A percentile compares a stretch with the other conserved stretches of the same genome.
Conservation (phyloP, 2,888 invertebrate species). For the Timema podura region DNA sequence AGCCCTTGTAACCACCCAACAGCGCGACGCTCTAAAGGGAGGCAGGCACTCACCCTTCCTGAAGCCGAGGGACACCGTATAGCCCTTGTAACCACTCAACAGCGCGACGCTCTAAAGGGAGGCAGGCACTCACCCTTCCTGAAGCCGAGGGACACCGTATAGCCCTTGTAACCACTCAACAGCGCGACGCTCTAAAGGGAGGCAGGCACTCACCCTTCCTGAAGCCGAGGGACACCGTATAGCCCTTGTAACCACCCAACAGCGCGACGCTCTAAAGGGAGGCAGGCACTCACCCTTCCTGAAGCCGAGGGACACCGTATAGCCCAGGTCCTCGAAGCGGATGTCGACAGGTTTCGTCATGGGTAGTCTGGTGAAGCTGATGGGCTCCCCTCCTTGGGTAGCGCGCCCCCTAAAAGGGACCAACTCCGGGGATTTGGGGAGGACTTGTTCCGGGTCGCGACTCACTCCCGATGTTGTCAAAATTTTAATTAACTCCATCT, state of each 20-base stretch:
- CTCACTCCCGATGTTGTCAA: neutral
- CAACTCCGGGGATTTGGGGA: neutral
- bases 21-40: neutral
- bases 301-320: constrained; percentile 67
- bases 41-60: constrained; percentile 58
- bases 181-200: neutral
- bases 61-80: constrained; percentile 67
- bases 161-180: no score
- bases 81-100: no score
- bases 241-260: no score
- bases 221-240: constrained; percentile 67
- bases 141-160: constrained; percentile 67
- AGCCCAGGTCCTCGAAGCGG: constrained; percentile 67
- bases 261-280: neutral
- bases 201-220: constrained; percentile 58
- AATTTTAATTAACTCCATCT: constrained; percentile 1
- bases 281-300: constrained; percentile 58
- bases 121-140: constrained; percentile 58
- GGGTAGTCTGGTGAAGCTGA: constrained; percentile 33
- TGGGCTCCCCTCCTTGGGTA: neutral
- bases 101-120: neutral
- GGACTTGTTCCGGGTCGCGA: neutral
- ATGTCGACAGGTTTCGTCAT: constrained; percentile 61
- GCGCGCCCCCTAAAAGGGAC: neutral
- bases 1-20: no score